A percentile compares a stretch with the other conserved stretches of the same genome.
Evolutionary conservation across 2,797 vertebrate genomes (phyloP).

Genomic region (Myripristis jacobus): DNA sequence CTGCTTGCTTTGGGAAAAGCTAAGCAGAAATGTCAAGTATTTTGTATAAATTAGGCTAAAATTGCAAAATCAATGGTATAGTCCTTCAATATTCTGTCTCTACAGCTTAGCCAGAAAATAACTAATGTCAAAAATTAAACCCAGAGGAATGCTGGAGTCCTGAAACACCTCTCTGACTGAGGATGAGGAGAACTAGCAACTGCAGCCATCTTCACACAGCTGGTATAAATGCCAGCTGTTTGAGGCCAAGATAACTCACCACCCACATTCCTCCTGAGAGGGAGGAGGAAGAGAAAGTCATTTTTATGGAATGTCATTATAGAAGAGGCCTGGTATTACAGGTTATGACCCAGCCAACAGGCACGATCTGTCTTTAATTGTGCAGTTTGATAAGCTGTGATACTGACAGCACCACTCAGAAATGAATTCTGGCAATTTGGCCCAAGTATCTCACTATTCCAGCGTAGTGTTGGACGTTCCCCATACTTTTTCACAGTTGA

Average conservation of each 20-base stretch:
- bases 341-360: constrained; percentile 30
- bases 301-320: constrained; percentile 58
- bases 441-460: not conserved
- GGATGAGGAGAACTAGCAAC: constrained; percentile 22
- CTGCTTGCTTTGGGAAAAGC: too few species aligned
- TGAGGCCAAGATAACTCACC: constrained; percentile 40
- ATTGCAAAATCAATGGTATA: too few species aligned
- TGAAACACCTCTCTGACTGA: not conserved
- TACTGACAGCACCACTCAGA: not conserved
- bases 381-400: not conserved
- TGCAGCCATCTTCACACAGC: not conserved
- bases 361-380: constrained; percentile 30
- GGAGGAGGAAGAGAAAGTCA: constrained; percentile 45
- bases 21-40: too few species aligned
- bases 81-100: too few species aligned
- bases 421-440: not conserved
- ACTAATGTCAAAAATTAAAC: constrained; percentile 8
- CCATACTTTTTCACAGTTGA: too few species aligned
- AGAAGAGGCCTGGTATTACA: constrained; percentile 23
- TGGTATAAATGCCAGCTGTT: constrained; percentile 40
- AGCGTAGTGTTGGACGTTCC: too few species aligned
- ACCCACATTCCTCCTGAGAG: constrained; percentile 55
- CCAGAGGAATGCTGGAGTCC: constrained; percentile 36
- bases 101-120: not conserved
- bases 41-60: too few species aligned